Conservation (phyloP, 2,113 vertebrate genomes). For the Hippocampus zosterae region DNA sequence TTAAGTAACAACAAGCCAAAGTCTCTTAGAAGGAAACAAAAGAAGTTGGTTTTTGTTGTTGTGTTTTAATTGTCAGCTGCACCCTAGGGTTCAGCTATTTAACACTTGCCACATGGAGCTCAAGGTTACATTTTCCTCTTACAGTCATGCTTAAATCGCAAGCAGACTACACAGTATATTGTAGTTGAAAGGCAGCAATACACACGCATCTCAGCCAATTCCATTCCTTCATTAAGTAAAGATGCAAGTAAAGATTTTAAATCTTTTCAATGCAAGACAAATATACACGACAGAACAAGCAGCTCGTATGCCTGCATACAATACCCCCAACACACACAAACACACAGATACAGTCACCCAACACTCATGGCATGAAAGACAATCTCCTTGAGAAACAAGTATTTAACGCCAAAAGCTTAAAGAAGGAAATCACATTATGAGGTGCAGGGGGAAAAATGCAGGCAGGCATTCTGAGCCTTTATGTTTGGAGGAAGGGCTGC, state of each 20-base stretch:
- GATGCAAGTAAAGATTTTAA: slow-evolving; percentile 10
- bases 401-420: slow-evolving; percentile 41
- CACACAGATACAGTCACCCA: slow-evolving; percentile 14
- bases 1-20: neutral
- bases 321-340: slow-evolving; percentile 2
- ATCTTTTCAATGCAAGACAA: slow-evolving; percentile 5
- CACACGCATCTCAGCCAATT: neutral
- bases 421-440: slow-evolving; percentile 62
- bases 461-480: slow-evolving; percentile 69
- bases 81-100: slow-evolving; percentile 29
- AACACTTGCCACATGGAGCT: slow-evolving; percentile 24
- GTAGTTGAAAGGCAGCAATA: slow-evolving; percentile 22
- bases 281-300: neutral
- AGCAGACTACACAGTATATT: slow-evolving; percentile 17
- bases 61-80: no score
- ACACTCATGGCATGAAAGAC: slow-evolving; percentile 50
- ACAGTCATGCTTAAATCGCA: slow-evolving; percentile 35
- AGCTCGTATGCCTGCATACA: slow-evolving; percentile 3
- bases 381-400: slow-evolving; percentile 65
- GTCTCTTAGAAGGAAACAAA: slow-evolving; percentile 9
- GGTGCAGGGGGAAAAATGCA: slow-evolving; percentile 65
- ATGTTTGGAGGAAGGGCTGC: slow-evolving; percentile 17
- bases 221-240: no score
- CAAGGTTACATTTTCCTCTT: slow-evolving; percentile 46
- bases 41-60: slow-evolving; percentile 6